A percentile compares a stretch with the other conserved stretches of the same genome.
These are phyloP conservation scores for Solen grandis DNA, from an alignment of 1,140 invertebrate genomes.

Conservation along the genomic window DNA sequence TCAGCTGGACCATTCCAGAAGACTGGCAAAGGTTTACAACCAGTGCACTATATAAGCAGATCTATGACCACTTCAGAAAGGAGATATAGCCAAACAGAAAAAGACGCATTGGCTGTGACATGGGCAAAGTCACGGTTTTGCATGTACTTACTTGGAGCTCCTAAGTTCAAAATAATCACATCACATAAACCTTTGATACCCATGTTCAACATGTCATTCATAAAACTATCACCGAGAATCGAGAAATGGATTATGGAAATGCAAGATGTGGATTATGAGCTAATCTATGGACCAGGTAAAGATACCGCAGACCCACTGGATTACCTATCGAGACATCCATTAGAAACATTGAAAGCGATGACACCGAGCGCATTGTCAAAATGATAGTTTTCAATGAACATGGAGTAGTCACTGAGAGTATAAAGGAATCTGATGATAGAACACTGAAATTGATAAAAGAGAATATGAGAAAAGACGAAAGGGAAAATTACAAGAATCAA, in stretches of 20 bases:
- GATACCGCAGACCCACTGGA: background rate
- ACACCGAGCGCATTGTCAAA: slow-evolving; percentile 55
- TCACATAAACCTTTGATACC: slow-evolving; percentile 35
- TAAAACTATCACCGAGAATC: slow-evolving; percentile 16
- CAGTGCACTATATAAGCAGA: slow-evolving; percentile 78
- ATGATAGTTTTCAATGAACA: slow-evolving; percentile 32
- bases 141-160: slow-evolving; percentile 56
- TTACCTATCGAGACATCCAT: slow-evolving; percentile 2
- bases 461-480: slow-evolving; percentile 1
- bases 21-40: too few relatives aligned
- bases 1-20: slow-evolving; percentile 78
- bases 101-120: slow-evolving; percentile 70
- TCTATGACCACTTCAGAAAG: slow-evolving; percentile 74
- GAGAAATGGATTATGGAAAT: slow-evolving; percentile 13
- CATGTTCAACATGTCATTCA: background rate
- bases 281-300: background rate
- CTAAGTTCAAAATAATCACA: slow-evolving; percentile 55
- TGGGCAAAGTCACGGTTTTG: slow-evolving; percentile 56
- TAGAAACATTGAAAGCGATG: background rate
- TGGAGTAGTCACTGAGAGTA: background rate
- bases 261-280: background rate
- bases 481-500: slow-evolving; percentile 9
- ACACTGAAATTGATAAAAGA: slow-evolving; percentile 6
- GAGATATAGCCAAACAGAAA: slow-evolving; percentile 80
- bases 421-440: background rate